Conservation (phyloP, 2,888 invertebrate genomes). For the Mythimna loreyi region DNA sequence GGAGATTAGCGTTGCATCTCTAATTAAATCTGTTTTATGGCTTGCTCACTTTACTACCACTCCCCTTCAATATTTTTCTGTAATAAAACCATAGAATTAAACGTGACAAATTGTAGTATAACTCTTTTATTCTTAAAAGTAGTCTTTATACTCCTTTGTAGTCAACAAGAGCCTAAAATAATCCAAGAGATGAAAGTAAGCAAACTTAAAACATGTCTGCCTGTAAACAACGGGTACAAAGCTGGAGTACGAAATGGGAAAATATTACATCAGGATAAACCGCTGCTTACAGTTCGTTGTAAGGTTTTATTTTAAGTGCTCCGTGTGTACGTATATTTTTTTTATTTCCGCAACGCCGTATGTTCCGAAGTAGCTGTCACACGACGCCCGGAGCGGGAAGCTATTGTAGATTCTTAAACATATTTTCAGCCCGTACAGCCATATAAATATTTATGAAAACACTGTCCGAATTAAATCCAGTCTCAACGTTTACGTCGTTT, state of each 20-base stretch:
- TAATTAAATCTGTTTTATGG: conserved; percentile 75
- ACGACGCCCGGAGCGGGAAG: conserved; percentile 65
- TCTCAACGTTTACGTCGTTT: conserved; percentile 74
- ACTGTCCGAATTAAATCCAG: conserved; percentile 79
- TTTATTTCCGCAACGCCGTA: conserved; percentile 67
- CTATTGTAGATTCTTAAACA: conserved; percentile 75
- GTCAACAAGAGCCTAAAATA: conserved; percentile 48
- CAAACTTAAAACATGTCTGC: conserved; percentile 51
- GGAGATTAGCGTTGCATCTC: conserved; percentile 78
- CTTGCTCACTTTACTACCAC: conserved; percentile 58
- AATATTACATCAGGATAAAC: conserved; percentile 72
- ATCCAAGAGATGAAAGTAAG: conserved; percentile 53
- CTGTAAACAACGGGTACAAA: conserved; percentile 57
- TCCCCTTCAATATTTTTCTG: conserved; percentile 55
- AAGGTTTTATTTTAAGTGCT: conserved; percentile 74
- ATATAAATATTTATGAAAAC: conserved; percentile 82
- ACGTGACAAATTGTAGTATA: conserved; percentile 45
- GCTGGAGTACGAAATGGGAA: conserved; percentile 63
- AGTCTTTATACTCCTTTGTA: conserved; percentile 26
- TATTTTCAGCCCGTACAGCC: conserved; percentile 70
- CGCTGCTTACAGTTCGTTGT: conserved; percentile 73
- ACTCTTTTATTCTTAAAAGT: conserved; percentile 36
- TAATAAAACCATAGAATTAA: conserved; percentile 50
- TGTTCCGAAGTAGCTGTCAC: conserved; percentile 77
- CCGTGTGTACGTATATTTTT: conserved; percentile 65